Evolutionary conservation across 1,140 invertebrate species (phyloP).

Genomic region (Lineus longissimus): DNA sequence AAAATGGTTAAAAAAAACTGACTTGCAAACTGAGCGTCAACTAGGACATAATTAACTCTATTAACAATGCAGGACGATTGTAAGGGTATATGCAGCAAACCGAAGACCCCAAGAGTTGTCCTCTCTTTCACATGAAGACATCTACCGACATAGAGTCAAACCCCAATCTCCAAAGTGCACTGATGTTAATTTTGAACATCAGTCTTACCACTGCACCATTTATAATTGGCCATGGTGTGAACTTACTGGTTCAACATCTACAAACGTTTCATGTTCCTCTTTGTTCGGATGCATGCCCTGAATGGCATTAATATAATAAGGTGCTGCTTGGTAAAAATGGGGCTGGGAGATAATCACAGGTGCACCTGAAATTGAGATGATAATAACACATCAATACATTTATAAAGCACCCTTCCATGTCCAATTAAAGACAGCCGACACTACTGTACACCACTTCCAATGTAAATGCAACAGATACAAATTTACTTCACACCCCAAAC

Average conservation of each 20-base stretch:
- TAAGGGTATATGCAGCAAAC: too few species aligned
- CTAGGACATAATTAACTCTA: too few species aligned
- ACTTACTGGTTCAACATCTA: constrained; percentile 60
- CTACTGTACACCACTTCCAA: not conserved
- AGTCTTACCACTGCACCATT: too few species aligned
- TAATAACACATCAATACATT: not conserved
- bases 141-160: too few species aligned
- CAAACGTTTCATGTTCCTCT: constrained; percentile 38
- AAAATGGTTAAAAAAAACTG: not conserved
- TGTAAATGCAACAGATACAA: not conserved
- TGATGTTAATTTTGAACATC: too few species aligned
- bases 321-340: constrained; percentile 27
- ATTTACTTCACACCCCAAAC: too few species aligned
- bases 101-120: too few species aligned
- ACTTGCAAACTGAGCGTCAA: not conserved
- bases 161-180: too few species aligned
- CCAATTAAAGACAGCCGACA: not conserved
- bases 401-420: too few species aligned
- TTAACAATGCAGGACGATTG: too few species aligned
- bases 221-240: too few species aligned
- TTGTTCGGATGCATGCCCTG: constrained; percentile 31
- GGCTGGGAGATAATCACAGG: constrained; percentile 30
- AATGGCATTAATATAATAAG: constrained; percentile 23
- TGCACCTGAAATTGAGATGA: constrained; percentile 21
- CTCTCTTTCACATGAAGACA: too few species aligned